A percentile compares a stretch with the other conserved stretches of the same genome.
Evolutionary conservation across 37 sponge, comb jelly and placozoan genomes (phyloP).

Genomic region (Bolinopsis microptera): DNA sequence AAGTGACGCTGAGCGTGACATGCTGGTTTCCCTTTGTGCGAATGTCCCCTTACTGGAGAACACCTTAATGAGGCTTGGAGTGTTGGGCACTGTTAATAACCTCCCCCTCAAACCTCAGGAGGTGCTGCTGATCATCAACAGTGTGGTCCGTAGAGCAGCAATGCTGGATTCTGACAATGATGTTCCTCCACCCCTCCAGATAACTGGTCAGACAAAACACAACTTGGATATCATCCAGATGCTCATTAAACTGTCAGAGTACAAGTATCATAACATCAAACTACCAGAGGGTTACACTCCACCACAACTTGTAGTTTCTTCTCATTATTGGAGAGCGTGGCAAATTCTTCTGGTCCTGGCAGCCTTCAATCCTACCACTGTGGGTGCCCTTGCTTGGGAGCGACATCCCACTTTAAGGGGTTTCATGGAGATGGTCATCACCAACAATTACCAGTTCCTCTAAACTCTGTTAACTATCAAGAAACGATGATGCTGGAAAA

Average conservation of each 20-base stretch:
- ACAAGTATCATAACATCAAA: slow-evolving; percentile 67
- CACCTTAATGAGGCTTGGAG: slow-evolving; percentile 84
- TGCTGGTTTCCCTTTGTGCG: slow-evolving; percentile 75
- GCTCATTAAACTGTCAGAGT: slow-evolving; percentile 26
- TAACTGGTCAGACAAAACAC: slow-evolving; percentile 3
- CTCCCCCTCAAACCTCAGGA: slow-evolving; percentile 86
- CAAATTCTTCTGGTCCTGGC: slow-evolving; percentile 72
- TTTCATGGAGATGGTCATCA: slow-evolving; percentile 98
- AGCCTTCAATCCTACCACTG: slow-evolving; percentile 84
- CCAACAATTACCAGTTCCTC: slow-evolving; percentile 81
- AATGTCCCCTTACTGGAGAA: slow-evolving; percentile 83
- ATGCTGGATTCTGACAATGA: slow-evolving; percentile 77
- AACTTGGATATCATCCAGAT: slow-evolving; percentile 63
- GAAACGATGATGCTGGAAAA: slow-evolving; percentile 15
- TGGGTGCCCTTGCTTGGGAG: slow-evolving; percentile 81
- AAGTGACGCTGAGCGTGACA: slow-evolving; percentile 76
- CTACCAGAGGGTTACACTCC: slow-evolving; percentile 82
- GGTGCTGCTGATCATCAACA: slow-evolving; percentile 84
- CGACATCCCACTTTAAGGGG: slow-evolving; percentile 84
- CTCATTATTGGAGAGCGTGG: slow-evolving; percentile 88
- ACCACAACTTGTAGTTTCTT: slow-evolving; percentile 80
- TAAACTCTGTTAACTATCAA: slow-evolving; percentile 49
- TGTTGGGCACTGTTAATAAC: slow-evolving; percentile 79
- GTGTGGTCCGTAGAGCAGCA: slow-evolving; percentile 87
- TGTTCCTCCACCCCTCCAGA: slow-evolving; percentile 25